These are phyloP conservation scores for Toxostoma redivivum DNA, from an alignment of 2,113 vertebrate genomes.

Conservation along the genomic window DNA sequence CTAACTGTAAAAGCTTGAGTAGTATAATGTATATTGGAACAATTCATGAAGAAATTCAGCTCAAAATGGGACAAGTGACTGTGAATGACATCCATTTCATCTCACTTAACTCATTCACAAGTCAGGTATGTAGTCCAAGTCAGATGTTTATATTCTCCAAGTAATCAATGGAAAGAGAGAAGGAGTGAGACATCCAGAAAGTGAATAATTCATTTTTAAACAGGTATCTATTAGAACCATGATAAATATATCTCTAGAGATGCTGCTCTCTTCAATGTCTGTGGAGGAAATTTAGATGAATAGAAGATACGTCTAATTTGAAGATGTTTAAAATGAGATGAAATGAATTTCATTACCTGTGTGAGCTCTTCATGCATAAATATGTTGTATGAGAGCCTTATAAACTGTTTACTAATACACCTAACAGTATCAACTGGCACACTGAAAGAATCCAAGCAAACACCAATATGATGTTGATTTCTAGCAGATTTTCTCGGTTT, in stretches of 20 bases:
- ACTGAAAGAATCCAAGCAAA: background rate
- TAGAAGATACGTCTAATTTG: background rate
- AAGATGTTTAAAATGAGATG: background rate
- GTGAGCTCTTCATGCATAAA: background rate
- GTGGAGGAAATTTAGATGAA: background rate
- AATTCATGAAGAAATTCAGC: background rate
- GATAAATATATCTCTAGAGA: background rate
- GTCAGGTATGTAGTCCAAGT: background rate
- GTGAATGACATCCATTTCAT: background rate
- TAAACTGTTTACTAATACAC: background rate
- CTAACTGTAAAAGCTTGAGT: background rate
- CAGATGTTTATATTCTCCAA: background rate
- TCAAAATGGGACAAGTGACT: background rate
- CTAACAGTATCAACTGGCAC: background rate
- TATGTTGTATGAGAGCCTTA: background rate
- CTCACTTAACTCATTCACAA: background rate
- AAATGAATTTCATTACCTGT: background rate
- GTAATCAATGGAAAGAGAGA: background rate
- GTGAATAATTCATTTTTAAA: background rate
- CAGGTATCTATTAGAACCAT: background rate
- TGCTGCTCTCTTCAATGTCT: background rate
- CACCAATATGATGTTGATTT: background rate
- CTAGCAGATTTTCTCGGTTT: background rate
- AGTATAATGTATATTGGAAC: background rate
- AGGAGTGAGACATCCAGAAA: background rate